A percentile compares a stretch with the other conserved stretches of the same genome.
Evolutionary conservation across 2,888 invertebrate species (phyloP).

Genomic region (Dryadula phaetusa): DNA sequence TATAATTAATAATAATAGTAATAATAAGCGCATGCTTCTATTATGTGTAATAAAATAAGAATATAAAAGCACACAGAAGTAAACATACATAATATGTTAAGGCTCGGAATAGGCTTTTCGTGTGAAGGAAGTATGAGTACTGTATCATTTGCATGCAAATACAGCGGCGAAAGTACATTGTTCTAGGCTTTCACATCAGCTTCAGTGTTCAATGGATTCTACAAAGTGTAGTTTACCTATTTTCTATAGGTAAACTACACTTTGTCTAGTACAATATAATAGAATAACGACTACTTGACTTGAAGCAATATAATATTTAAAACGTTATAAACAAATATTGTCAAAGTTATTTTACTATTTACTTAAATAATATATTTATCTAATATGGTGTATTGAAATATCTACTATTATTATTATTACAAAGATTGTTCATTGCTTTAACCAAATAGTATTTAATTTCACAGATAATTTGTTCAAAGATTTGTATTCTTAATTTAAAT

Average conservation of each 20-base stretch:
- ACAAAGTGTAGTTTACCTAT: too few species aligned
- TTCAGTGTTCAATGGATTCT: slow-evolving; percentile 53
- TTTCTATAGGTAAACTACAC: slow-evolving; percentile 51
- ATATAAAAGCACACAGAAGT: slow-evolving; percentile 9
- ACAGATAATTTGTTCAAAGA: background rate
- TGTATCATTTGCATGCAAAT: slow-evolving; percentile 61
- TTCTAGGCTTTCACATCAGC: slow-evolving; percentile 68
- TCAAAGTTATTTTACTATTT: background rate
- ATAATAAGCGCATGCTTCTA: too few species aligned
- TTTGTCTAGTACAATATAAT: slow-evolving; percentile 9
- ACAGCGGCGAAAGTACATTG: slow-evolving; percentile 66
- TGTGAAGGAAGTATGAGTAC: slow-evolving; percentile 50
- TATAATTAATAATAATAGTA: too few species aligned
- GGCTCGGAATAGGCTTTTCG: slow-evolving; percentile 46
- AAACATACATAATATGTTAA: slow-evolving; percentile 36
- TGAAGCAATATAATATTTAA: background rate
- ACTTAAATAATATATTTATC: too few species aligned
- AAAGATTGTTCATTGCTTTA: background rate
- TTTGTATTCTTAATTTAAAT: slow-evolving; percentile 2
- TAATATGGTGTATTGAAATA: too few species aligned
- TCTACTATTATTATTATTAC: background rate
- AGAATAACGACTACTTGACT: slow-evolving; percentile 4
- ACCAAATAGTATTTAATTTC: background rate
- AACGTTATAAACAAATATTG: background rate
- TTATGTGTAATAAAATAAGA: slow-evolving; percentile 7